phyloP scores from a whole-genome alignment of 2,113 vertebrate genomes.

The Sakesphorus luctuosus region DNA sequence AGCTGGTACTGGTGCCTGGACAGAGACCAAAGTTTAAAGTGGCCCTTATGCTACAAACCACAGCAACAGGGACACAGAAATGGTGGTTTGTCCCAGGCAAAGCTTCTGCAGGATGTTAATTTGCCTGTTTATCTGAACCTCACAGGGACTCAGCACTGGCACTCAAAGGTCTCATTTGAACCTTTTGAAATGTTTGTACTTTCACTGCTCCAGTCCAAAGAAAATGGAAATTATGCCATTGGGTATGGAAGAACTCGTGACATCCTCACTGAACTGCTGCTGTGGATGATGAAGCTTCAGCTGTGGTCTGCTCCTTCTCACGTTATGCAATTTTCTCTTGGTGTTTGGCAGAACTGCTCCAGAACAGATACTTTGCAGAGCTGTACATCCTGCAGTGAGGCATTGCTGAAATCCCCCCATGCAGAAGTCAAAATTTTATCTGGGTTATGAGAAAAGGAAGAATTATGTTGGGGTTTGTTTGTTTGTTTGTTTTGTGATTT shows the following conservation, averaged over 20 bases:
- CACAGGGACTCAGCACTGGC: neutral
- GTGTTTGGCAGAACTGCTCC: conserved; percentile 3
- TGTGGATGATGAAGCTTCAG: neutral
- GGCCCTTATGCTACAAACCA: neutral
- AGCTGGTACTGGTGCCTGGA: neutral
- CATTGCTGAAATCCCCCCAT: neutral
- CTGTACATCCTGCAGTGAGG: neutral
- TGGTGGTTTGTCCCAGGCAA: neutral
- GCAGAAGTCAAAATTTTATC: neutral
- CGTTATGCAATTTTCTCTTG: neutral
- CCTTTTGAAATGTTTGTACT: neutral
- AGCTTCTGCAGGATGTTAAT: neutral
- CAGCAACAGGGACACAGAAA: neutral
- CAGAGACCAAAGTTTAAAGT: neutral
- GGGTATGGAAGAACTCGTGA: neutral
- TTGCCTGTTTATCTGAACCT: neutral
- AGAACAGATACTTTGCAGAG: neutral
- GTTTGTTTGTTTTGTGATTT: neutral
- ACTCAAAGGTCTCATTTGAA: neutral
- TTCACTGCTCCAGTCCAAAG: neutral
- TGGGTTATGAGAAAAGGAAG: neutral
- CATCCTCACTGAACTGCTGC: neutral
- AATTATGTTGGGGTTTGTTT: neutral
- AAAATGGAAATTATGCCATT: neutral
- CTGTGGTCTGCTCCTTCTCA: neutral